Base-by-base conservation (phyloP, 2,797 vertebrate genomes). In the Acipenser ruthenus region DNA sequence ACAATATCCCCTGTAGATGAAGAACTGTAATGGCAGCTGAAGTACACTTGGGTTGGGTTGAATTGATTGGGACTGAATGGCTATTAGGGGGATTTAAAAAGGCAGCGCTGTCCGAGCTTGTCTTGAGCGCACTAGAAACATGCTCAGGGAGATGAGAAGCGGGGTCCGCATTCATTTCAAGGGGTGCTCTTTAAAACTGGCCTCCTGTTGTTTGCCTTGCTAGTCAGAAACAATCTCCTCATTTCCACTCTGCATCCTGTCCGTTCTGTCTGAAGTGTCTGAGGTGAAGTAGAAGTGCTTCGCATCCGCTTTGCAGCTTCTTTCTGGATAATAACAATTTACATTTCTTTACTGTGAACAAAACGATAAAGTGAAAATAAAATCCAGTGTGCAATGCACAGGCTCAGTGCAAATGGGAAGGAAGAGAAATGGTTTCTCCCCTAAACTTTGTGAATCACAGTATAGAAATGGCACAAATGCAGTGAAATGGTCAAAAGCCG, bases 31-130 rank as follows among this genome's bases (percentile, higher is more conserved):
- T 82, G 76, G 80, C 77, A 79, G 72, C 81, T 93, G 88, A 91
- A 91, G 88, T 82, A 85, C 86, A 84, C 90, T 94, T 91, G 83
- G 91, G 90, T 85, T 83, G 86, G 78, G 86, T 85, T 92, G 90
- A 93, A 91, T 89, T 90, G 89, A 93, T 92, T 89, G 86, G 90
- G 86, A 86, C 91, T 91, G 91, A 93, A 93, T 91, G 89, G 88
- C 77, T 77, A 76, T 91, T 92, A 85, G 72, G 72, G 85, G 80
- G 84, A 87, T 88, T 85, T 89, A 89, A 92, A 84, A 92, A 91
- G 88, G 84, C 87, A 86, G 88, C 88, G 80, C 86, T 78, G 89
- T 88, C 82, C 77, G 80, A 81, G 84, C 79, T 84, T 85, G 78
- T 87, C 88, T 86, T 73, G 79, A 74, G 8, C 49, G 50, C 74